These are phyloP conservation scores for Olivierus martensii DNA, from an alignment of 1,140 invertebrate species.

Conservation along the genomic window DNA sequence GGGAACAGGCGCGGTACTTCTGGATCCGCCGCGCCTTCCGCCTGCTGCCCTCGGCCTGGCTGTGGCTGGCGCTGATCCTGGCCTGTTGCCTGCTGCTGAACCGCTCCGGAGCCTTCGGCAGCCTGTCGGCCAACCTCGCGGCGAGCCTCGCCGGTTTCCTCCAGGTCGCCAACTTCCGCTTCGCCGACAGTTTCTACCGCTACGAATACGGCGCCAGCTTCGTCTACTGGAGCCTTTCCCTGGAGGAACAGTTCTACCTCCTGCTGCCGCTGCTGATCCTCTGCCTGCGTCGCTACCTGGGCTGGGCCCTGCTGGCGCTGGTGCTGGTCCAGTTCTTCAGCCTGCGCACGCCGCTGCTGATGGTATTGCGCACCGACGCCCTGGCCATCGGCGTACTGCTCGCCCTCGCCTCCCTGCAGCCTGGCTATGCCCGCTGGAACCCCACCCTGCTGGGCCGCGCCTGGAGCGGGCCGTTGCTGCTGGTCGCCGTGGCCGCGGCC, in stretches of 20 bases:
- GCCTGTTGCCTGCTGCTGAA: neutral
- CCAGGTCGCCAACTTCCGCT: neutral
- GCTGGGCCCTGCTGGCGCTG: neutral
- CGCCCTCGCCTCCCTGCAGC: neutral
- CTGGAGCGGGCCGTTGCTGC: neutral
- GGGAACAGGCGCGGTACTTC: no score
- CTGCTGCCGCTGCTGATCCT: neutral
- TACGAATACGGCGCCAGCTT: neutral
- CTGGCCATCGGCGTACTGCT: neutral
- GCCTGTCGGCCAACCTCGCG: neutral
- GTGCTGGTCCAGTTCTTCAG: neutral
- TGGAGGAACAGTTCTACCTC: neutral
- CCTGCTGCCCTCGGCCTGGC: neutral
- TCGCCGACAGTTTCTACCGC: neutral
- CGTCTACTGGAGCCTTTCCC: neutral
- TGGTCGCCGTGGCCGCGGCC: neutral
- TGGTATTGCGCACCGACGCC: neutral
- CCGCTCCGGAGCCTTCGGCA: neutral
- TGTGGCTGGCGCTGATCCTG: neutral
- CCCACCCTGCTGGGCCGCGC: neutral
- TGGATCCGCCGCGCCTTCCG: neutral
- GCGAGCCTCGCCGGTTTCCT: neutral
- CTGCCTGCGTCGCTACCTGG: neutral
- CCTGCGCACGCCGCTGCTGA: neutral
- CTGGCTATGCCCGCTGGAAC: neutral